Evolutionary conservation across 2,797 vertebrate species (phyloP).

Genomic region (Fundulus diaphanus): DNA sequence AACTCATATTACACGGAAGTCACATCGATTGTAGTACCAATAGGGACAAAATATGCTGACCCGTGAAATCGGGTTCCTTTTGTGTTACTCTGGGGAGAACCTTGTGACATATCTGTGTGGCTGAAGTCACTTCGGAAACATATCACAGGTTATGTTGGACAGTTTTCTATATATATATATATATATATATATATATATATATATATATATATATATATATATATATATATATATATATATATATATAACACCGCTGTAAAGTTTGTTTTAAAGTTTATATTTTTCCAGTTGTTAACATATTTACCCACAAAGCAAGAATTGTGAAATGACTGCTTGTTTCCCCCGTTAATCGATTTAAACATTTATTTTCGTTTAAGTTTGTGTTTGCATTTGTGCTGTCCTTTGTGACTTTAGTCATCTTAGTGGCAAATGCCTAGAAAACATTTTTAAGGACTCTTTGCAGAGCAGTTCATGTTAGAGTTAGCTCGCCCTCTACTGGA

Average conservation of each 20-base stretch:
- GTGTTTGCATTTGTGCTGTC: conserved; percentile 3
- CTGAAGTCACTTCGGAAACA: conserved; percentile 27
- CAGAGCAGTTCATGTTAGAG: conserved; percentile 32
- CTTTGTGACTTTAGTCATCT: neutral
- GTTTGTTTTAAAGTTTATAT: neutral
- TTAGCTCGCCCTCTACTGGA: conserved; percentile 79
- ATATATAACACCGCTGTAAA: neutral
- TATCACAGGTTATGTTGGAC: neutral
- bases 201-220: too few species aligned
- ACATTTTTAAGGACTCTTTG: conserved; percentile 7
- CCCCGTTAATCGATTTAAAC: neutral
- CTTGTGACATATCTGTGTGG: conserved; percentile 38
- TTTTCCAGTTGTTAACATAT: neutral
- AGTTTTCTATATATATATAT: conserved; percentile 32
- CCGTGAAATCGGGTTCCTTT: conserved; percentile 39
- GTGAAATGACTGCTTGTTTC: neutral
- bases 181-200: too few species aligned
- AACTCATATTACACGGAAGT: conserved; percentile 40
- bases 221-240: too few species aligned
- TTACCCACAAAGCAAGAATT: neutral
- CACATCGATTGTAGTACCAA: conserved; percentile 48
- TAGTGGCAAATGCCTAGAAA: neutral
- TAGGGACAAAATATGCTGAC: conserved; percentile 33
- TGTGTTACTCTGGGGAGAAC: conserved; percentile 17
- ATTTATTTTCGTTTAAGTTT: conserved; percentile 6